Evolutionary conservation across 2,113 vertebrate genomes (phyloP).

Genomic region (Panurus biarmicus): DNA sequence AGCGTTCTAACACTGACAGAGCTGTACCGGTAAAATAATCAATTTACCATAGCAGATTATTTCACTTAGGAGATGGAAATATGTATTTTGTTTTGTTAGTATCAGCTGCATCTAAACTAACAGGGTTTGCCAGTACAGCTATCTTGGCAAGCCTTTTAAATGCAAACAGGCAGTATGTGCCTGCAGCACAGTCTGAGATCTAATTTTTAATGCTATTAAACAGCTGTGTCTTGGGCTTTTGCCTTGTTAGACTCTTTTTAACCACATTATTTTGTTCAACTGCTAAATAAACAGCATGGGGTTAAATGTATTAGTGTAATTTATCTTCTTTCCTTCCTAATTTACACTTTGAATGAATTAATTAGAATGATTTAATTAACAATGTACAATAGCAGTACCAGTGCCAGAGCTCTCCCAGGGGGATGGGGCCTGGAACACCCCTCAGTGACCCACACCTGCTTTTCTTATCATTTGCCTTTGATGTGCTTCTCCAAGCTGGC

Average conservation of each 20-base stretch:
- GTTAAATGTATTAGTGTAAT: constrained; percentile 75
- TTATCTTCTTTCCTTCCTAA: constrained; percentile 74
- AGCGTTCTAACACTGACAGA: not conserved
- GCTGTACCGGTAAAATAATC: not conserved
- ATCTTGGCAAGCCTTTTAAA: constrained; percentile 4
- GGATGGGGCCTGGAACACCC: not conserved
- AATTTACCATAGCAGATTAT: not conserved
- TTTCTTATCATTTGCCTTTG: not conserved
- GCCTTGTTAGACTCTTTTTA: constrained; percentile 66
- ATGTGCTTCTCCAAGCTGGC: not conserved
- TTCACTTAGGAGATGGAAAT: not conserved
- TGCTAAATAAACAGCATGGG: constrained; percentile 71
- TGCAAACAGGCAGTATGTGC: constrained; percentile 41
- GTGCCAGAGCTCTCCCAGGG: constrained; percentile 21
- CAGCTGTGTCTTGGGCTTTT: constrained; percentile 62
- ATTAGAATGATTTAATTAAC: constrained; percentile 76
- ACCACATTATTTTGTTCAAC: constrained; percentile 69
- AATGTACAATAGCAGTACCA: constrained; percentile 22
- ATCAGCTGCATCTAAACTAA: constrained; percentile 21
- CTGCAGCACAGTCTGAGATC: constrained; percentile 47
- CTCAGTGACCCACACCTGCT: constrained; percentile 34
- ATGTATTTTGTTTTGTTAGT: not conserved
- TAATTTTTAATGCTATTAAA: constrained; percentile 67
- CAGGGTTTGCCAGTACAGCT: not conserved
- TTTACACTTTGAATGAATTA: constrained; percentile 70